Evolutionary conservation across 2,888 invertebrate species (phyloP), one percentile per base, ranked within the genome.

Genomic region (Chymomyza amoena): DNA sequence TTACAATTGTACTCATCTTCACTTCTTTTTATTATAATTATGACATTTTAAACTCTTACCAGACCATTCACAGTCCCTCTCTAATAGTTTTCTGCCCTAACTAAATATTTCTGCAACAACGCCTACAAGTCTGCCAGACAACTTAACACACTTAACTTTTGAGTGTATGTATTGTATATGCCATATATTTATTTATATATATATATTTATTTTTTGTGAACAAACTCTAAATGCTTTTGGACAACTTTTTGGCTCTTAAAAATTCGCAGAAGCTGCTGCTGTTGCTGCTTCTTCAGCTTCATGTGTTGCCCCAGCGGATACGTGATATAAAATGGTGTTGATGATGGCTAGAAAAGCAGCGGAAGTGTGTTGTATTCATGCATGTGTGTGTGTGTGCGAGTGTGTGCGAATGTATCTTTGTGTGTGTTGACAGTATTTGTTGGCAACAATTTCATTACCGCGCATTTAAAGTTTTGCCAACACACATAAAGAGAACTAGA

Each of bases 381-480:
- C 50, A 13, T 64, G 39, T 61, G 54, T 66, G 32, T 52, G n/a
- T 60, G 51, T 50, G 5, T 57, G 36, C 54, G 54, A 52, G 45
- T 66, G 61, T 65, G 57, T 45, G 13, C 61, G 51, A 67, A 62
- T 68, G 76, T 80, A 82, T 78, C 87, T 45, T 10, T 62, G 51
- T 68, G 64, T 68, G 76, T 80, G 84, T 78, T 83, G 82, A 84
- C 84, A 80, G 75, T 78, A 85, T 82, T 86, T 84, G 79, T 79
- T 86, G 86, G 75, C 86, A 84, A 88, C 84, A 84, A 84, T 84
- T 84, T 84, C 84, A 84, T 88, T 88, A 88, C 84, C 81, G 84
- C 81, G 84, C 88, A 81, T 84, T 84, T 84, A 88, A 88, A 88
- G 87, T 88, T 84, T 82, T 76, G 72, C 81, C 74, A 79, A 77